These are phyloP conservation scores for Hippocampus zosterae DNA, from an alignment of 2,113 vertebrate genomes.

Conservation along the genomic window DNA sequence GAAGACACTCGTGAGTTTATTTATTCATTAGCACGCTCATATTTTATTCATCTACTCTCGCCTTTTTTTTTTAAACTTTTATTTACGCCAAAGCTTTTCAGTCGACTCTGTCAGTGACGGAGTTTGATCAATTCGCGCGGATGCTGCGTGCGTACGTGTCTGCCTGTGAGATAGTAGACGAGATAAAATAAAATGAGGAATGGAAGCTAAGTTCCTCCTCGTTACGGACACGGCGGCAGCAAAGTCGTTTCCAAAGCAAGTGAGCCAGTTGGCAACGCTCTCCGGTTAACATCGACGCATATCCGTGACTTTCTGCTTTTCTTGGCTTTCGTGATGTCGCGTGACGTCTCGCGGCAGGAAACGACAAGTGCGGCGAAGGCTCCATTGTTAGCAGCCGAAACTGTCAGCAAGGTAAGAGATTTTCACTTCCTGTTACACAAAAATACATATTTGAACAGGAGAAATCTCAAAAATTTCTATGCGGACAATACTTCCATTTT, in stretches of 20 bases:
- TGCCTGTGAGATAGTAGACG: background rate
- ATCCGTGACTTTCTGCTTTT: too few species aligned
- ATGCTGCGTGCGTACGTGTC: background rate
- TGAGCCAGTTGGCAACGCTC: too few species aligned
- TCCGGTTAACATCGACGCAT: too few species aligned
- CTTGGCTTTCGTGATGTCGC: too few species aligned
- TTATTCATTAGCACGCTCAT: constrained; percentile 68
- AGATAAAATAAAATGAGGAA: constrained; percentile 4
- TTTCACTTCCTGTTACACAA: too few species aligned
- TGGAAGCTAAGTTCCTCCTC: background rate
- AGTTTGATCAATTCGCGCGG: constrained; percentile 60
- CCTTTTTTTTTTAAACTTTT: constrained; percentile 52
- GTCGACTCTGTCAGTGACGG: constrained; percentile 27
- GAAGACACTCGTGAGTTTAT: constrained; percentile 67
- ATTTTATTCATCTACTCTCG: constrained; percentile 66
- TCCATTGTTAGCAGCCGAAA: too few species aligned
- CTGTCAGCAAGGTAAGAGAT: too few species aligned
- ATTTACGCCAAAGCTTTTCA: constrained; percentile 49
- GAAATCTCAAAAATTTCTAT: too few species aligned
- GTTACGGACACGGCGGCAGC: background rate
- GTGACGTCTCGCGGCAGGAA: too few species aligned
- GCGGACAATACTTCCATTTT: too few species aligned
- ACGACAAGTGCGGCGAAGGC: too few species aligned
- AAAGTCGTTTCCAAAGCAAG: background rate
- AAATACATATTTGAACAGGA: too few species aligned